Conservation (phyloP, 2,888 invertebrate genomes). For the Cantharis lateralis region DNA sequence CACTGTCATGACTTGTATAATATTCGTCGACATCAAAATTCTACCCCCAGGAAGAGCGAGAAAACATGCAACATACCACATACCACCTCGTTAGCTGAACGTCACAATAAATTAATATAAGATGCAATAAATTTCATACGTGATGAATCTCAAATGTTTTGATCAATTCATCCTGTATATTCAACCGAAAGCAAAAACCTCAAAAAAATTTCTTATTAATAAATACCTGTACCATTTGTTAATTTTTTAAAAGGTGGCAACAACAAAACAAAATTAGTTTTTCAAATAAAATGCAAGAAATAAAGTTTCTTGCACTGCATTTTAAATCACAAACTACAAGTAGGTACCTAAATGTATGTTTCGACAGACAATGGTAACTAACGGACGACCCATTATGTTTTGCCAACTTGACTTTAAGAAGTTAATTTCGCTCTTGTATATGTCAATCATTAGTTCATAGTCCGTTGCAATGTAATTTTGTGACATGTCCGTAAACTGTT, state of each 20-base stretch:
- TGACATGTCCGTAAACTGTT: slow-evolving; percentile 95
- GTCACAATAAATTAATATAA: slow-evolving; percentile 20
- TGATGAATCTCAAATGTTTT: neutral
- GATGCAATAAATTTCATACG: slow-evolving; percentile 8
- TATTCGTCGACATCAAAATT: slow-evolving; percentile 91
- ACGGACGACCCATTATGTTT: slow-evolving; percentile 94
- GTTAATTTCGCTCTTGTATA: slow-evolving; percentile 95
- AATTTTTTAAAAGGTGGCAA: neutral
- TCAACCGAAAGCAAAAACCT: neutral
- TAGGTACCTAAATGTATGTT: slow-evolving; percentile 84
- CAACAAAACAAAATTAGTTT: slow-evolving; percentile 8
- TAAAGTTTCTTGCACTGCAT: slow-evolving; percentile 10
- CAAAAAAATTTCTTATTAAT: neutral
- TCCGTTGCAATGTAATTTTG: slow-evolving; percentile 99
- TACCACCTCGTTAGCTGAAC: slow-evolving; percentile 28
- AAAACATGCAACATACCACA: slow-evolving; percentile 42
- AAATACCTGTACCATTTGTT: neutral
- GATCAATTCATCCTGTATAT: neutral
- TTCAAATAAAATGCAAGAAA: neutral
- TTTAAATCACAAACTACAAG: neutral
- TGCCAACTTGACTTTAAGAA: slow-evolving; percentile 99
- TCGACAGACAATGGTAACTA: slow-evolving; percentile 89
- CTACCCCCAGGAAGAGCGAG: slow-evolving; percentile 58
- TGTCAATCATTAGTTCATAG: slow-evolving; percentile 96
- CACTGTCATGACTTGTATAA: slow-evolving; percentile 96